A percentile compares a stretch with the other conserved stretches of the same genome.
phyloP scores from a whole-genome alignment of 1,140 invertebrate genomes.

The Zelostemma sp. region DNA sequence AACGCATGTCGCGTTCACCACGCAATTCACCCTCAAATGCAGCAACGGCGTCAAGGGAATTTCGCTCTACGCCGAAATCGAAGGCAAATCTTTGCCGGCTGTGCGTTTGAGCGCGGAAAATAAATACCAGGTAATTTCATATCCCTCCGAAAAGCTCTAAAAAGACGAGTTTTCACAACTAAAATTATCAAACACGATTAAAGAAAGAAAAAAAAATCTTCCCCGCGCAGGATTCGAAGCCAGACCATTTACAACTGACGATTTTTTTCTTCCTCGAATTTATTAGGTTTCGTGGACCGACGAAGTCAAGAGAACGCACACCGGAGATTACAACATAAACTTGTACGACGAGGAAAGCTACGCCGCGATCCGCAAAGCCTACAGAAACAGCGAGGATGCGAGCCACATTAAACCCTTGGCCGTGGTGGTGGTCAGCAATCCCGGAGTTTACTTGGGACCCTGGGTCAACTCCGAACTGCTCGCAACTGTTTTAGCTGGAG shows the following conservation, averaged over 20 bases:
- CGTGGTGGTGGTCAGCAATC: slow-evolving; percentile 82
- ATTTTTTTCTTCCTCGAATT: neutral
- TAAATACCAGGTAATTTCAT: slow-evolving; percentile 82
- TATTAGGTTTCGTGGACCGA: slow-evolving; percentile 91
- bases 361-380: slow-evolving; percentile 82
- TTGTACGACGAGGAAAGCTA: slow-evolving; percentile 94
- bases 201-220: no score
- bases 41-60: slow-evolving; percentile 75
- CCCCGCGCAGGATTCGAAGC: no score
- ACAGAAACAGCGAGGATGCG: slow-evolving; percentile 77
- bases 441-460: slow-evolving; percentile 90
- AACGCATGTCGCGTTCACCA: slow-evolving; percentile 84
- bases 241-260: no score
- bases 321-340: slow-evolving; percentile 84
- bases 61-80: slow-evolving; percentile 88
- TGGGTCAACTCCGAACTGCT: slow-evolving; percentile 93
- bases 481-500: slow-evolving; percentile 81
- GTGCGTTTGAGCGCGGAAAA: slow-evolving; percentile 79
- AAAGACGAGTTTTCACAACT: no score
- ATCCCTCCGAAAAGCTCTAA: no score
- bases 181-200: no score
- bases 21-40: slow-evolving; percentile 81
- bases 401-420: slow-evolving; percentile 80
- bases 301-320: slow-evolving; percentile 82
- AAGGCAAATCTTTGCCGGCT: slow-evolving; percentile 84